Evolutionary conservation across 2,113 vertebrate genomes (phyloP).

Genomic region (Corythornis cristatus): DNA sequence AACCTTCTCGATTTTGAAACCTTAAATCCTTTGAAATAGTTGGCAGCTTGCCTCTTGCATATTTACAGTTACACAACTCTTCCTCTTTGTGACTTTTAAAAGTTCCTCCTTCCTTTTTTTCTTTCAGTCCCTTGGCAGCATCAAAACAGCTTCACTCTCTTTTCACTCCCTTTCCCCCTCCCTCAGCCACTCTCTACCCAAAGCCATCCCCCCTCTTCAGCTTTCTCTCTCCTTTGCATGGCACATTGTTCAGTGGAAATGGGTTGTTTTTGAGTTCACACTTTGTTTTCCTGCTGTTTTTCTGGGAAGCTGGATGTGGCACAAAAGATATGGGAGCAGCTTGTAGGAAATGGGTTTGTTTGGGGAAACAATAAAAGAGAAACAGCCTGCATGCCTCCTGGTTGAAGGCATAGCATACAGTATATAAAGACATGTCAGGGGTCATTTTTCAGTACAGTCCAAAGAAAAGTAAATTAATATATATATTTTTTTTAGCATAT

Average conservation of each 20-base stretch:
- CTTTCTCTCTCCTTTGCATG: background rate
- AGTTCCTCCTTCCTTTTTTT: conserved; percentile 57
- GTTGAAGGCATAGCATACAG: background rate
- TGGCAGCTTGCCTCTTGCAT: conserved; percentile 13
- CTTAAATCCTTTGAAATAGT: conserved; percentile 61
- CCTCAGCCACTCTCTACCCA: background rate
- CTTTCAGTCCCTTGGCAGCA: conserved; percentile 1
- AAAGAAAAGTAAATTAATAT: background rate
- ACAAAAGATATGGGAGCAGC: conserved; percentile 61
- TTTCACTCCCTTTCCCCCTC: background rate
- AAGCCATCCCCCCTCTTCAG: background rate
- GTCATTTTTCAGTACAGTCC: background rate
- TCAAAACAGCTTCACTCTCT: background rate
- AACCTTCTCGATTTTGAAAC: conserved; percentile 40
- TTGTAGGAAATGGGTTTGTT: conserved; percentile 58
- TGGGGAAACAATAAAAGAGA: conserved; percentile 47
- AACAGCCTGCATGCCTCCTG: background rate
- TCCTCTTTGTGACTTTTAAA: conserved; percentile 44
- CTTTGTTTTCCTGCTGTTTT: conserved; percentile 70
- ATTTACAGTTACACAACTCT: conserved; percentile 40
- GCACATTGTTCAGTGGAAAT: conserved; percentile 62
- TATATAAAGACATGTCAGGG: background rate
- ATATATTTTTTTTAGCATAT: fast-evolving
- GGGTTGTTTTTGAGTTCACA: conserved; percentile 70
- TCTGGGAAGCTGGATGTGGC: conserved; percentile 39